Percentiles rank a stretch among this genome's conserved stretches.
phyloP scores from a whole-genome alignment of 2,113 vertebrate genomes.

The Gopherus evgoodei region DNA sequence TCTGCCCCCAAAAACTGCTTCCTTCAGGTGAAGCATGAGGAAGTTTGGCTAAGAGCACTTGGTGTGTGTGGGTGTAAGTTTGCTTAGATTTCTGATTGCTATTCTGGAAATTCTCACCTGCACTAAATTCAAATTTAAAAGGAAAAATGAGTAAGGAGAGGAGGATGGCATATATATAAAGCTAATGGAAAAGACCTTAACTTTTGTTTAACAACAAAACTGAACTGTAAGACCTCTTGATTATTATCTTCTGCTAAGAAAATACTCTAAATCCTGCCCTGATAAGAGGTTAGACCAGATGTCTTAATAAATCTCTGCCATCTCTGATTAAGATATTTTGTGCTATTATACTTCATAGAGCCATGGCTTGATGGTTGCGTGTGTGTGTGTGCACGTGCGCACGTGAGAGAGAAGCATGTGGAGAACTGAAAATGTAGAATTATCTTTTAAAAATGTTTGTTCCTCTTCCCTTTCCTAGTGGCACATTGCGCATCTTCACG shows the following conservation, averaged over 20 bases:
- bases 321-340: neutral
- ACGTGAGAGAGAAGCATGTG: neutral
- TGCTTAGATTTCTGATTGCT: neutral
- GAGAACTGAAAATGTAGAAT: neutral
- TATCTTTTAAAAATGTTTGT: neutral
- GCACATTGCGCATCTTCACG: conserved; percentile 98
- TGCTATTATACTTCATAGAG: neutral
- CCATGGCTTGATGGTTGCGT: neutral
- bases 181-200: neutral
- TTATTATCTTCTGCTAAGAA: neutral
- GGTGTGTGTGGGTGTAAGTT: neutral
- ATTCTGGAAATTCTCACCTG: neutral
- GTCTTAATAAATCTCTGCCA: neutral
- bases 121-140: neutral
- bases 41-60: neutral
- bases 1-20: neutral
- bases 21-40: neutral
- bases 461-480: conserved; percentile 79
- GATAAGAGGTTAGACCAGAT: neutral
- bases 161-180: neutral
- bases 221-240: neutral
- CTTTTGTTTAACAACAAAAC: neutral
- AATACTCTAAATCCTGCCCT: neutral
- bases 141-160: neutral
- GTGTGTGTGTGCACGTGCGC: accelerated